phyloP scores from a whole-genome alignment of 2,113 vertebrate genomes.

The Ploceus nigricollis region DNA sequence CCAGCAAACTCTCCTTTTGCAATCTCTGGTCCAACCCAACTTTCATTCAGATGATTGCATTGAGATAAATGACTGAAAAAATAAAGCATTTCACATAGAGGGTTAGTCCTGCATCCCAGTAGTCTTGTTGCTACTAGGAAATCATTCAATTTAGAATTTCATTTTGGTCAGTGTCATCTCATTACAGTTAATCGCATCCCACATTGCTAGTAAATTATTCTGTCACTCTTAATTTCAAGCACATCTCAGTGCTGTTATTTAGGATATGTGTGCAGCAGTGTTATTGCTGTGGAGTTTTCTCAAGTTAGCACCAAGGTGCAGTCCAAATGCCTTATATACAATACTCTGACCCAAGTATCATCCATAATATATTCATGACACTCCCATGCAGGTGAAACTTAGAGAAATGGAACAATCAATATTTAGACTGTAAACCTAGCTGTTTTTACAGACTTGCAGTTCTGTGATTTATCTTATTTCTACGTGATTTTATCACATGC shows the following conservation, averaged over 20 bases:
- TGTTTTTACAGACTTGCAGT: neutral
- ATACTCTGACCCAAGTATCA: neutral
- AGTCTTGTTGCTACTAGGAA: conserved; percentile 14
- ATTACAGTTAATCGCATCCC: conserved; percentile 19
- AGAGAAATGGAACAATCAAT: neutral
- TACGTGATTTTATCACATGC: neutral
- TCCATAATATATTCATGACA: neutral
- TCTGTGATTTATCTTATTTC: neutral
- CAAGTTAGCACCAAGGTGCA: neutral
- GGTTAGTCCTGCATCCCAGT: neutral
- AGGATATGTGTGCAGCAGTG: neutral
- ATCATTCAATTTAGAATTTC: conserved; percentile 34
- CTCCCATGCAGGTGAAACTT: neutral
- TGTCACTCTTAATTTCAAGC: conserved; percentile 45
- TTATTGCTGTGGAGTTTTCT: neutral
- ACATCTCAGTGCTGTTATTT: neutral
- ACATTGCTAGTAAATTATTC: conserved; percentile 43
- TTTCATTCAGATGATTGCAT: neutral
- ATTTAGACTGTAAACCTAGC: neutral
- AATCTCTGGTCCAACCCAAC: neutral
- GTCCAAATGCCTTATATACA: neutral
- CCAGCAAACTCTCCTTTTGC: neutral
- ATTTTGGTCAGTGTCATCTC: conserved; percentile 44
- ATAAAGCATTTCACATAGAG: neutral
- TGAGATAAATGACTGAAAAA: conserved; percentile 8